Base-by-base conservation (phyloP, 2,113 vertebrate species). In the Jaculus jaculus region DNA sequence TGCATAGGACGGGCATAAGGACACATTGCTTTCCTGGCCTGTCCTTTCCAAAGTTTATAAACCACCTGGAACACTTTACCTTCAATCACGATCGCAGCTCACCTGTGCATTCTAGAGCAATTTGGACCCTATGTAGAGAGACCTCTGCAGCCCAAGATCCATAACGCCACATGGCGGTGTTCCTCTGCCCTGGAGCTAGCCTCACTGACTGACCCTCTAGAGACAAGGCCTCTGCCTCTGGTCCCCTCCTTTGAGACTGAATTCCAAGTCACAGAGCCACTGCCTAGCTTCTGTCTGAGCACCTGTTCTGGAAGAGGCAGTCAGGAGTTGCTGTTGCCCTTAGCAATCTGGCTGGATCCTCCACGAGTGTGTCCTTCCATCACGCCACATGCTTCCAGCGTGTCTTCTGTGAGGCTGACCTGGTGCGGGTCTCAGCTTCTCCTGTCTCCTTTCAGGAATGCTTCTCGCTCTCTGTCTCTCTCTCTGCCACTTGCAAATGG, bases 201-300 rank as follows among this genome's bases (percentile, higher is more conserved):
- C 32, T 92, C 65, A 28, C 78, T 18, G 21, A 30, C 26, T 28
- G 66, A 30, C 58, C 30, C 72, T 74, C 37, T 8, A 63, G 92
- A 72, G 75, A 82, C 68, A 37, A 66, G 26, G 54, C 26, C 34
- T 37, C 60, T 75, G 68, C 28, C 69, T 24, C 61, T 68, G n/a
- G 80, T 69, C 39, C 86, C 83, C n/a, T 83, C 26, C 71, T 86
- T 26, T 79, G 58, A 89, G 66, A 82, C 23, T 39, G 68, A 77
- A 92, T 74, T 69, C 81, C 84, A 92, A 90, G 82, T 71, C 61
- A 21, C 60, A 26, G 66, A 65, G 82, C 84, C 82, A 75, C 72
- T n/a, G 60, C 66, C 82, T 71, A 30, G 79, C 39, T 71, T 74
- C 37, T 90, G 77, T 47, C 86, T 7, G 20, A 78, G 72, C 90